Conservation (phyloP, 2,888 invertebrate genomes). For the Erynnis tages region DNA sequence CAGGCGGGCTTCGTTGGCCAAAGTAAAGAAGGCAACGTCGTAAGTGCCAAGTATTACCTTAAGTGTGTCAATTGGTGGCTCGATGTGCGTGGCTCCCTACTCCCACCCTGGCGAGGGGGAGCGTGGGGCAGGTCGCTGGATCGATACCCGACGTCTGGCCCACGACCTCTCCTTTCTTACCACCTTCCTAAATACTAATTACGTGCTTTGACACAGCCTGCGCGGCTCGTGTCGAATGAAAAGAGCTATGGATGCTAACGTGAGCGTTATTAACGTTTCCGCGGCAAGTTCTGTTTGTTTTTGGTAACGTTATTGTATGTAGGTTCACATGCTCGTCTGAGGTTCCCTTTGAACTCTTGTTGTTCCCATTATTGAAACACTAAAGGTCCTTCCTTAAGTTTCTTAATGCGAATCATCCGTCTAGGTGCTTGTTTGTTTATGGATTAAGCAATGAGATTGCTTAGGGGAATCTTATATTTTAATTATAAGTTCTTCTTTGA, state of each 20-base stretch:
- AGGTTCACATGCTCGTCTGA: too few relatives aligned
- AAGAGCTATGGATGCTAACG: slow-evolving; percentile 67
- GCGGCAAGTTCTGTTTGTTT: slow-evolving; percentile 60
- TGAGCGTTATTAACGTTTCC: slow-evolving; percentile 69
- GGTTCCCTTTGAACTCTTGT: slow-evolving; percentile 23
- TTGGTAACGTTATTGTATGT: slow-evolving; percentile 50
- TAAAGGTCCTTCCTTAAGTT: background rate
- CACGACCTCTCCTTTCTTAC: slow-evolving; percentile 81
- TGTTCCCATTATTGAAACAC: slow-evolving; percentile 15
- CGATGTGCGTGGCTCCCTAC: slow-evolving; percentile 75
- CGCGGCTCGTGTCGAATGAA: slow-evolving; percentile 72
- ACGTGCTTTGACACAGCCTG: slow-evolving; percentile 81
- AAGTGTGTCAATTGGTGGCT: slow-evolving; percentile 81
- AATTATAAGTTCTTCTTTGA: too few relatives aligned
- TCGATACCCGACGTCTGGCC: slow-evolving; percentile 85
- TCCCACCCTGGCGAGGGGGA: slow-evolving; percentile 55
- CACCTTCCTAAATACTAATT: slow-evolving; percentile 82
- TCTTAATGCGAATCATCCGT: too few relatives aligned
- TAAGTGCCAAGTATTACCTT: slow-evolving; percentile 76
- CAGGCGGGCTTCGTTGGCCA: slow-evolving; percentile 34
- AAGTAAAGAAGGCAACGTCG: slow-evolving; percentile 55
- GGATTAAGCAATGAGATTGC: background rate
- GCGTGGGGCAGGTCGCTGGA: slow-evolving; percentile 82
- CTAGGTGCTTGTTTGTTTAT: background rate
- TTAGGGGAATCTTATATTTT: too few relatives aligned